Base-by-base conservation (phyloP, 2,113 vertebrate species). In the Oceanites oceanicus region DNA sequence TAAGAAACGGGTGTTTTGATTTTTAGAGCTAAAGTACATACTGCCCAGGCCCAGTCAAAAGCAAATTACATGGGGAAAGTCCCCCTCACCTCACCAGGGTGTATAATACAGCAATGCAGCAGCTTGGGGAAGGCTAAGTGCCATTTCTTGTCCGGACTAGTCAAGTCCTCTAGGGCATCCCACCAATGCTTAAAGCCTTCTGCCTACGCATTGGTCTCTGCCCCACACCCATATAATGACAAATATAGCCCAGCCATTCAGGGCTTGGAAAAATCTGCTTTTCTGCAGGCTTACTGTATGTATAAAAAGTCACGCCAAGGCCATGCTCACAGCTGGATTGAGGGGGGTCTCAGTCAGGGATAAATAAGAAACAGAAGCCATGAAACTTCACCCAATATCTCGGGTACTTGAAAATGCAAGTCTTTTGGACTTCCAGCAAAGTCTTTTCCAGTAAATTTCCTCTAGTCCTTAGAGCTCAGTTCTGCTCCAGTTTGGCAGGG, bases 71-170 rank as follows among this genome's bases (percentile, higher is more conserved):
- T 20, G 32, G 44, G 44, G 74, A 68, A 82, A 56, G 21, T 53
- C n/a, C 26, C 36, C 42, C 47, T 75, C 15, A 14, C 30, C 11
- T 63, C 11, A 12, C 49, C 2, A 1, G 36, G 34, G 6, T 49
- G 19, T 30, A 0, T 40, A 47, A 63, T 6, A 38, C 40, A 77
- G 71, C 1, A 0, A 9, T 66, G 49, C n/a, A 73, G 68, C 38
- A 61, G 36, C 36, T 12, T 25, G 22, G 68, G 26, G 21, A 78
- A 83, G 36, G 44, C 66, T 44, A 8, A 27, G 18, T 16, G 52
- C 80, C 0, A 0, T 47, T 74, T 70, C 50, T 72, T 88, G 71
- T 42, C 50, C 2, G 1, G 53, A 36, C 88, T 65, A 65, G 62
- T 23, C 22, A 23, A 47, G 40, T 66, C 55, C 53, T 86, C 16